A percentile compares a stretch with the other conserved stretches of the same genome.
Conservation (phyloP, 2,888 invertebrate species). For the Habrosyne pyritoides region DNA sequence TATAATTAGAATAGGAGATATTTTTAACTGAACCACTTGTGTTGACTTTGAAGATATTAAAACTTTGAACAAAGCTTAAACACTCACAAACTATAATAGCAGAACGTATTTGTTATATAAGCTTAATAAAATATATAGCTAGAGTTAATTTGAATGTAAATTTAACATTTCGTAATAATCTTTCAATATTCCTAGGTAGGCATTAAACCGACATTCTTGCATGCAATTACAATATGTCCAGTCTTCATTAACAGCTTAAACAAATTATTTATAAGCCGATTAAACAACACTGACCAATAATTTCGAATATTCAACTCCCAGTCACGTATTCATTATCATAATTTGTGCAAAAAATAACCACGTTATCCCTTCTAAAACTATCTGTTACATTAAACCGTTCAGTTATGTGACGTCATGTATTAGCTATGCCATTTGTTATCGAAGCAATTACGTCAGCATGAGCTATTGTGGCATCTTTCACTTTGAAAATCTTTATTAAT, state of each 20-base stretch:
- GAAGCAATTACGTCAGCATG: conserved; percentile 41
- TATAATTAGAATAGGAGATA: background rate
- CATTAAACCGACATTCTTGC: conserved; percentile 3
- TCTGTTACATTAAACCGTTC: conserved; percentile 9
- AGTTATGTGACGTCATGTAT: conserved; percentile 33
- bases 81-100: too few relatives aligned
- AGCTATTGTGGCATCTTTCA: conserved; percentile 38
- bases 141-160: background rate
- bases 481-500: conserved; percentile 28
- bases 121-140: background rate
- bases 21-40: too few relatives aligned
- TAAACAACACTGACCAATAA: background rate
- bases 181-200: conserved; percentile 1
- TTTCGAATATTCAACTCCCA: conserved; percentile 6
- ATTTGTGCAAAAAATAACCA: conserved; percentile 1
- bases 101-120: too few relatives aligned
- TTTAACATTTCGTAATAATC: background rate
- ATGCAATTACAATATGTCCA: background rate
- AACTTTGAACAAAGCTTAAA: too few relatives aligned
- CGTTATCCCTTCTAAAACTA: conserved; percentile 1
- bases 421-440: conserved; percentile 33
- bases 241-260: background rate
- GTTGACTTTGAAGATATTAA: too few relatives aligned
- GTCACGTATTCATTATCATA: background rate
- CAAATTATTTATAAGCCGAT: background rate